A percentile compares a stretch with the other conserved stretches of the same genome.
phyloP scores from a whole-genome alignment of 1,140 invertebrate species.

The Venustaconcha ellipsiformis region DNA sequence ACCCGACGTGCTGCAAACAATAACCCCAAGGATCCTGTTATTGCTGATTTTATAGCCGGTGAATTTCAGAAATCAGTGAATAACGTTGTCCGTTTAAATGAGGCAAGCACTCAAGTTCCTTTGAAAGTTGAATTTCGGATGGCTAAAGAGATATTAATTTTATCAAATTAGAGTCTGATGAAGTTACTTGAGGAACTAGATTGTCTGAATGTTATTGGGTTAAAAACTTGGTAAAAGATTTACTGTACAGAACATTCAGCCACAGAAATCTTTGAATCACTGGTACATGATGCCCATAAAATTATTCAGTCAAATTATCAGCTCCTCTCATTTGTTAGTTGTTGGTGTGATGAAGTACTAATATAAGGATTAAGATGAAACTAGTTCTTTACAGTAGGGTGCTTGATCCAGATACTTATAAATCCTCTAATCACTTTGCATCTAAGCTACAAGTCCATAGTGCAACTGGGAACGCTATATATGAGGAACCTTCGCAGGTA shows the following conservation, averaged over 20 bases:
- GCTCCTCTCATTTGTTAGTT: not conserved
- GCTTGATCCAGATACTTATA: constrained; percentile 12
- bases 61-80: too few relatives aligned
- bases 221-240: not conserved
- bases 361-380: constrained; percentile 12
- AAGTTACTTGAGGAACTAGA: not conserved
- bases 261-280: not conserved
- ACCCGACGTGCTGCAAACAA: too few relatives aligned
- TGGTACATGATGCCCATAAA: not conserved
- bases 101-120: too few relatives aligned
- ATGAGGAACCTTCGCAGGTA: not conserved
- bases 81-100: too few relatives aligned
- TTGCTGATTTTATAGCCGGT: too few relatives aligned
- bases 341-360: constrained; percentile 1
- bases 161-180: not conserved
- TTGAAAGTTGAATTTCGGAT: too few relatives aligned
- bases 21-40: too few relatives aligned
- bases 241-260: constrained; percentile 7
- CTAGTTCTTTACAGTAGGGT: constrained; percentile 5
- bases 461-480: constrained; percentile 7
- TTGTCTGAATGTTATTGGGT: not conserved
- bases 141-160: too few relatives aligned
- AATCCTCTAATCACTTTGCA: constrained; percentile 5
- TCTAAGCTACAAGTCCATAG: constrained; percentile 8
- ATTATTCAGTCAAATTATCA: not conserved